Base-by-base conservation (phyloP, 2,797 vertebrate genomes). In the Anas georgica region DNA sequence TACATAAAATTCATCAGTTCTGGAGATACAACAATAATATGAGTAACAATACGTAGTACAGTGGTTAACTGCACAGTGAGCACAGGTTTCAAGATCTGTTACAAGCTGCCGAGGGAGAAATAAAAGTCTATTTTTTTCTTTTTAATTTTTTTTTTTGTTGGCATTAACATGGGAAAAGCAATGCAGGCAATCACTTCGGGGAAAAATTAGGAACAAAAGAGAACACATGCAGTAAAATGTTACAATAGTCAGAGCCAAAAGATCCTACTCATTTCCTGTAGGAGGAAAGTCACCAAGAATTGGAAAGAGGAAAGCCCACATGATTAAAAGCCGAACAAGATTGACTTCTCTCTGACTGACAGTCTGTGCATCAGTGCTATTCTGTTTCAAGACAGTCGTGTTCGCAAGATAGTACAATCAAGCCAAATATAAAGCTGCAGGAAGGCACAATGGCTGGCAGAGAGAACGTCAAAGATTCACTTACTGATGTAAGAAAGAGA, bases 161-260 rank as follows among this genome's bases (percentile, higher is more conserved):
- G 33, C 2, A 4, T 73, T 88, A 88, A 75, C 83, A 91, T 31
- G 59, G 81, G 63, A 56, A 90, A 93, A 91, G 55, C 37, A 83
- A 73, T 20, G 17, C 74, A 76, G 88, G 86, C 70, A 82, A 62
- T 55, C 21, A 6, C 55, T 90, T 76, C 79, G 66, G 92, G 86
- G 94, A 90, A 83, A 92, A 96, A 95, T 93, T 76, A 92, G 66
- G 85, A 96, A 92, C 70, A 91, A 96, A 94, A 94, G 90, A 79
- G 92, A 91, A 70, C 70, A 79, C 83, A 60, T 39, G 48, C 62
- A 88, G 74, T 76, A 90, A 88, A 95, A 91, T 60, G 91, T 88
- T 94, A 79, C 54, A 91, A 93, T 45, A 95, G 48, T 81, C 80
- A 41, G 84, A 96, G 92, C 77, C 88, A 91, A 86, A 88, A 93